These are phyloP conservation scores for Drosophila ogumai DNA, from an alignment of 1,140 invertebrate genomes.

Conservation along the genomic window DNA sequence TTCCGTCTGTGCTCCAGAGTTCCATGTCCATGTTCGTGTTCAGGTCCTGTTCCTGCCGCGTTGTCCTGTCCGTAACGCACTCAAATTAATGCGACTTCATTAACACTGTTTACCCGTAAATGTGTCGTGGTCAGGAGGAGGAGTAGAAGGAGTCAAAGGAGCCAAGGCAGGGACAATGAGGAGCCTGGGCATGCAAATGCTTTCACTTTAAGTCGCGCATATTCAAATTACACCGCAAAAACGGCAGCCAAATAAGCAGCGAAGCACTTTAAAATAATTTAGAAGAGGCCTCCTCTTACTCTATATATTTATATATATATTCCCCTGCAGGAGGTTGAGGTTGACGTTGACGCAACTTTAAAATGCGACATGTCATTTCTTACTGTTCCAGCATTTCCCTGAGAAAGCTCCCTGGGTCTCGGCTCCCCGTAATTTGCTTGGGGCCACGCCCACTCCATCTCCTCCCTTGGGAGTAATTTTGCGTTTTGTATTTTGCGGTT, in stretches of 20 bases:
- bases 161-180: neutral
- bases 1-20: conserved; percentile 14
- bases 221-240: conserved; percentile 53
- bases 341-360: conserved; percentile 64
- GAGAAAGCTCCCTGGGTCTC: neutral
- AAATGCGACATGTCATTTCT: conserved; percentile 70
- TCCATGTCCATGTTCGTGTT: conserved; percentile 4
- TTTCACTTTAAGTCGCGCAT: conserved; percentile 62
- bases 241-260: conserved; percentile 62
- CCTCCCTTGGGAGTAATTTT: conserved; percentile 75
- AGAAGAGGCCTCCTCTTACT: conserved; percentile 4
- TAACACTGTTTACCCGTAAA: conserved; percentile 80
- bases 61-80: conserved; percentile 68
- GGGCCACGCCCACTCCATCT: conserved; percentile 26
- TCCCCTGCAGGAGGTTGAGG: conserved; percentile 4
- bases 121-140: conserved; percentile 46
- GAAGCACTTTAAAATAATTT: conserved; percentile 81
- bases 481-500: conserved; percentile 81
- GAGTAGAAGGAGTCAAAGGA: neutral
- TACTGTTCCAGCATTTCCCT: conserved; percentile 51
- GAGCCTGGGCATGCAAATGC: conserved; percentile 46
- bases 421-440: conserved; percentile 29
- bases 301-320: neutral
- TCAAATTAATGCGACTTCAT: conserved; percentile 82
- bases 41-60: conserved; percentile 13